A percentile compares a stretch with the other conserved stretches of the same genome.
These are phyloP conservation scores for Augochlorella aurata DNA, from an alignment of 2,888 invertebrate genomes.

Conservation along the genomic window DNA sequence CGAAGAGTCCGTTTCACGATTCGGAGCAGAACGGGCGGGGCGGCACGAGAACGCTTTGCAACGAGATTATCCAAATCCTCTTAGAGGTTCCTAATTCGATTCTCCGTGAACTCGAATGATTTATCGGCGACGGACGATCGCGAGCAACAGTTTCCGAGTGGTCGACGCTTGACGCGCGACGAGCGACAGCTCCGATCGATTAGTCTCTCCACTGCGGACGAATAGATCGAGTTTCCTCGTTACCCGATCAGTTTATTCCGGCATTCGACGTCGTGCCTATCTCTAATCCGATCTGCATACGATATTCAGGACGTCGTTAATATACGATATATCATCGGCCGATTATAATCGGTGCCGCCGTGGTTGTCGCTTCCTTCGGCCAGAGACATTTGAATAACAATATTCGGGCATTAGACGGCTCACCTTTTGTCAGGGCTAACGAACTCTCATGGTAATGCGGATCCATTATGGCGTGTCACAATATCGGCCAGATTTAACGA, in stretches of 20 bases:
- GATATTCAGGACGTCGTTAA: constrained; percentile 70
- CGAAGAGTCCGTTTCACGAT: not conserved
- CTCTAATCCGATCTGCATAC: constrained; percentile 71
- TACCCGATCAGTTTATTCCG: constrained; percentile 61
- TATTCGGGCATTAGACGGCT: constrained; percentile 69
- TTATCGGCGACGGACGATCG: constrained; percentile 52
- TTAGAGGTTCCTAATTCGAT: constrained; percentile 50
- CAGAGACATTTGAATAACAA: constrained; percentile 78
- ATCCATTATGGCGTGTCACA: constrained; percentile 70
- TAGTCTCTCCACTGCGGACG: not conserved
- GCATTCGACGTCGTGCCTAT: constrained; percentile 63
- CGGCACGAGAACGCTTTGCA: constrained; percentile 11
- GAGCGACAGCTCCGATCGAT: constrained; percentile 47
- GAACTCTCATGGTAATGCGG: constrained; percentile 71
- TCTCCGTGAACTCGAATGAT: constrained; percentile 50
- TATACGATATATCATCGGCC: constrained; percentile 72
- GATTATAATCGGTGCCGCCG: constrained; percentile 49
- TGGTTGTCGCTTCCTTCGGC: constrained; percentile 28
- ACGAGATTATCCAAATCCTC: constrained; percentile 54
- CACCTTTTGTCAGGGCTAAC: constrained; percentile 66
- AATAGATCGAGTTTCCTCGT: constrained; percentile 46
- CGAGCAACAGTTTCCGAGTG: constrained; percentile 12
- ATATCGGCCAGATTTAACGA: constrained; percentile 75
- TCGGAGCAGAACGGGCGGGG: not conserved
- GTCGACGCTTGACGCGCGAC: not conserved